Base-by-base conservation (phyloP, 2,113 vertebrate genomes). In the Noctilio leporinus region DNA sequence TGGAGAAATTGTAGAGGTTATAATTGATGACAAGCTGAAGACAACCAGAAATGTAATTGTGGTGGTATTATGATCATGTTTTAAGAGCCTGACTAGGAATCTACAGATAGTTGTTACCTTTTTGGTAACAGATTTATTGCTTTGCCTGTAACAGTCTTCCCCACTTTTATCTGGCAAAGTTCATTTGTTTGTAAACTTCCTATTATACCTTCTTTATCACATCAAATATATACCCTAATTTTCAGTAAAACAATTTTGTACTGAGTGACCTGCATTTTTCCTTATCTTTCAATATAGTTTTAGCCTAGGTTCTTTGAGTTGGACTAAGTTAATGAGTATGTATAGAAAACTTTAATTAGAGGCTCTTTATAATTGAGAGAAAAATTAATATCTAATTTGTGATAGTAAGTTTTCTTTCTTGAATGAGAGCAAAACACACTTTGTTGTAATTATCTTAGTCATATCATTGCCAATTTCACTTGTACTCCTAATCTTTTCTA, bases 151-250 rank as follows among this genome's bases (percentile, higher is more conserved):
- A 82, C 91, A 45, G 19, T 89, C 33, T 83, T 82, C 40, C 14
- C 3, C 4, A 55, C 45, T 90, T 90, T 51, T 45, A 89, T 5
- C 43, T 83, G 49, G n/a, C 88, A 85, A 81, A 28, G n/a, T 92
- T 83, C 30, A 76, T 96, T 92, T 89, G 47, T 97, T 94, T 91
- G 30, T 81, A 77, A 88, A 89, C 49, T 95, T 92, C 0, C 22
- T 55, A 38, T 96, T 96, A 33, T 86, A 45, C 7, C 30, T 62
- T 95, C 40, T 83, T 89, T 90, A 40, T 10, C 57, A 38, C 45
- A 24, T 69, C 33, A 92, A 55, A 76, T 80, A 65, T 55, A 40
- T 62, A 73, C 10, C 35, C 55, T 24, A 62, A 20, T 82, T 86
- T 91, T 76, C 28, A 93, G 55, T 96, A 85, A 95, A 84, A 80